Base-by-base conservation (phyloP, 1,140 invertebrate genomes). In the Helicoverpa armigera region DNA sequence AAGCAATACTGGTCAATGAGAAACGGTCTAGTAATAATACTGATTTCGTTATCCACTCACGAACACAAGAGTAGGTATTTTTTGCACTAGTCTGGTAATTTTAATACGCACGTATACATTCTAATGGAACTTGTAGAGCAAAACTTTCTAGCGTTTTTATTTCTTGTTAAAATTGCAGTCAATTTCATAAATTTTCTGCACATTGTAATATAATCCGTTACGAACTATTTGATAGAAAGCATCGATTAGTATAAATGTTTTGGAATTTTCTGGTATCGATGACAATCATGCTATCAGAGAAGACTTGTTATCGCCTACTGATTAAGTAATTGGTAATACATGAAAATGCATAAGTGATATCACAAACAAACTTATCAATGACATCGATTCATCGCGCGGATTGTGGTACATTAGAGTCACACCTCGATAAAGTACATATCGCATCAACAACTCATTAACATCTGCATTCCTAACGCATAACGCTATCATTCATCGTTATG, bases 71-170 rank as follows among this genome's bases (percentile, higher is more conserved):
- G 51, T 72, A 35, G 48, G 61, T 63, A 73, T 18, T 83, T 88
- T 84, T 82, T 84, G 65, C 78, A 80, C 56, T 61, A 82, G 58
- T 83, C 73, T 63, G 65, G 67, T 83, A 87, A 87, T 86, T 88
- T 84, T 86, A 86, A 87, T 86, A 86, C 80, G 79, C 82, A 83
- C 67, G 79, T 85, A 80, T 73, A 82, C 85, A 58, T 81, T 80
- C 83, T 83, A 80, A 82, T 84, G 82, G 77, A 79, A 85, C 80
- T 86, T 83, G 83, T 85, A 83, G 84, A 83, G 81, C 72, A 83
- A 80, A 84, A 87, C 90, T 90, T 92, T 92, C 89, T 90, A 92
- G 77, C 85, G 83, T 83, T 88, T 88, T 51, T n/a, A 86, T 88
- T 87, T 87, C 23, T 79, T 70, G 9, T n/a, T 10, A 65, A 65